Base-by-base conservation (phyloP, 2,888 invertebrate genomes). In the Poecilus cupreus region DNA sequence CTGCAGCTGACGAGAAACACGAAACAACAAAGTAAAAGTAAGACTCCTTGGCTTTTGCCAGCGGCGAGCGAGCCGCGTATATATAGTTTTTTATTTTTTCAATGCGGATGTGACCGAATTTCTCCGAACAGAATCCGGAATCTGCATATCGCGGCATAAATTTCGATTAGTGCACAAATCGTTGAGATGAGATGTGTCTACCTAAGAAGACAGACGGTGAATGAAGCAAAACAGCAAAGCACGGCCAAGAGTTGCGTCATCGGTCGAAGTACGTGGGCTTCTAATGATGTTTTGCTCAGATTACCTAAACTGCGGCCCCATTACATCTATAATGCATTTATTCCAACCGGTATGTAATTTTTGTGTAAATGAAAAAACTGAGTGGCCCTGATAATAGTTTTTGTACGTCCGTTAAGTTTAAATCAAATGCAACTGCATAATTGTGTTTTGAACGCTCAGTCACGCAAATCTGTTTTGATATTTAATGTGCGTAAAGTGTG, bases 41-140 rank as follows among this genome's bases (percentile, higher is more conserved):
- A 78, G n/a, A 78, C 20, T 22, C 18, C n/a, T 22, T 32, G 2
- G 37, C 1, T 24, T 5, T 24, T 13, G 60, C 60, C 32, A 24
- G 32, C 49, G 54, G 32, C 75, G 54, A 74, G 8, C 24, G 16
- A 37, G 46, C 46, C 72, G 43, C 20, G 16, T 70, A 70, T 70
- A 70, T 70, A 37, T 70, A 70, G 37, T 51, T 74, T 49, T 51
- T 32, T 75, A 32, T 51, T 18, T 51, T 46, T 75, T 75, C 51
- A 51, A 13, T 39, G 26, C 77, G 77, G 77, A 77, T 77, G 46
- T 60, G 77, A 77, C 77, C 77, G 77, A 77, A 77, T 77, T 77
- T 57, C 57, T 77, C 57, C 43, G 37, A 54, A 16, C 43, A 70
- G 11, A 70, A 70, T 39, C 70, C 37, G 37, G 70, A 39, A 70